phyloP scores from a whole-genome alignment of 2,113 vertebrate species.

The Rhabdornis inornatus region DNA sequence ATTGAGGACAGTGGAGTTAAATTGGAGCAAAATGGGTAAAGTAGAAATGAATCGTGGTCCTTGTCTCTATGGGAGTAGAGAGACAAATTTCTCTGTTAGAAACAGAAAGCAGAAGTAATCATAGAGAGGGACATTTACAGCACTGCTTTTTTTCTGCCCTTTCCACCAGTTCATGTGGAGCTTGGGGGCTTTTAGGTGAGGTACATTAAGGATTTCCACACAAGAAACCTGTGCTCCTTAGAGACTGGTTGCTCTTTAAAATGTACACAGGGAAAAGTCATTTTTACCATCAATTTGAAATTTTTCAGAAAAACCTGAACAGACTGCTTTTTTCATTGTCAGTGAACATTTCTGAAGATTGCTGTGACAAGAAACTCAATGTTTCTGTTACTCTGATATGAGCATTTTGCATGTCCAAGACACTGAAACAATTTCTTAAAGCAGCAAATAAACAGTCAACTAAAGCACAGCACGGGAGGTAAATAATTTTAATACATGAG shows the following conservation, averaged over 20 bases:
- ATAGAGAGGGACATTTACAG: not conserved
- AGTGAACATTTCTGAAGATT: not conserved
- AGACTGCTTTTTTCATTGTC: not conserved
- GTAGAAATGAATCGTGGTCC: not conserved
- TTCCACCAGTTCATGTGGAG: not conserved
- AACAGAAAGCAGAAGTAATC: not conserved
- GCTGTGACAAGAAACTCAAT: not conserved
- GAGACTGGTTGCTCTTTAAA: not conserved
- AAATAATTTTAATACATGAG: not conserved
- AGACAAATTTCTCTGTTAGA: not conserved
- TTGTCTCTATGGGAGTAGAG: not conserved
- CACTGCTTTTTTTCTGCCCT: not conserved
- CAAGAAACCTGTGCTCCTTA: not conserved
- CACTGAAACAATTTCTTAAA: not conserved
- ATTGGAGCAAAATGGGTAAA: not conserved
- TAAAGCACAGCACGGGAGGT: not conserved
- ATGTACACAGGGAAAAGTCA: not conserved
- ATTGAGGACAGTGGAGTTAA: constrained; percentile 1
- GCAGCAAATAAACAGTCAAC: not conserved
- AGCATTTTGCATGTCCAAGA: not conserved
- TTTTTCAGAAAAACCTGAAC: not conserved
- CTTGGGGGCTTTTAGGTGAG: not conserved
- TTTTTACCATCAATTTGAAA: not conserved
- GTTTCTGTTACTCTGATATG: not conserved
- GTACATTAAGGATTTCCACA: not conserved